A percentile compares a stretch with the other conserved stretches of the same genome.
Evolutionary conservation across 2,888 invertebrate species (phyloP).

Genomic region (Ophion ellenae): DNA sequence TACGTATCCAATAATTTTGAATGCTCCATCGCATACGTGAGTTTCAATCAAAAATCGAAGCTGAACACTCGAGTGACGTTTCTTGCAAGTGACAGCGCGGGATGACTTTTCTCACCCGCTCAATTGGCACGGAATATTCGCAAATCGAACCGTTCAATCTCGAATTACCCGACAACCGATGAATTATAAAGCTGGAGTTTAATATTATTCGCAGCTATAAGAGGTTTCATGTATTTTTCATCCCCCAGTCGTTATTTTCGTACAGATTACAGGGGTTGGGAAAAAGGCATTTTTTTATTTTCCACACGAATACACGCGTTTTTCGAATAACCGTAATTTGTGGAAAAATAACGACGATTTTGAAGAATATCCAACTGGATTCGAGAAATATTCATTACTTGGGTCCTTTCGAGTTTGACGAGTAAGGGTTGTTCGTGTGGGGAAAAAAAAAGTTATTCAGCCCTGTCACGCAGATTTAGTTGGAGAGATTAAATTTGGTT

Average conservation of each 20-base stretch:
- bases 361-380: too few relatives aligned
- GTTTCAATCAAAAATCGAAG: too few relatives aligned
- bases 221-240: neutral
- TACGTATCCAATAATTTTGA: too few relatives aligned
- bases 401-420: too few relatives aligned
- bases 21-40: too few relatives aligned
- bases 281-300: neutral
- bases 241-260: neutral
- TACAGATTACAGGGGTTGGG: neutral
- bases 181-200: neutral
- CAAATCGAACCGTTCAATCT: neutral
- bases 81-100: neutral
- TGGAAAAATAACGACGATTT: neutral
- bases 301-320: neutral
- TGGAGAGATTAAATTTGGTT: neutral
- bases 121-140: neutral
- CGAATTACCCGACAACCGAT: neutral
- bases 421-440: neutral
- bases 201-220: neutral
- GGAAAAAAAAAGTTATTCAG: neutral
- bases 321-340: neutral
- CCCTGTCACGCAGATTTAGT: neutral
- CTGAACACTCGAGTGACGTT: too few relatives aligned
- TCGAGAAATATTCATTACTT: too few relatives aligned
- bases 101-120: neutral